Evolutionary conservation across 30 jellyfish, hydroid and myxozoan species (phyloP).

Genomic region (Cassiopea xamachana): DNA sequence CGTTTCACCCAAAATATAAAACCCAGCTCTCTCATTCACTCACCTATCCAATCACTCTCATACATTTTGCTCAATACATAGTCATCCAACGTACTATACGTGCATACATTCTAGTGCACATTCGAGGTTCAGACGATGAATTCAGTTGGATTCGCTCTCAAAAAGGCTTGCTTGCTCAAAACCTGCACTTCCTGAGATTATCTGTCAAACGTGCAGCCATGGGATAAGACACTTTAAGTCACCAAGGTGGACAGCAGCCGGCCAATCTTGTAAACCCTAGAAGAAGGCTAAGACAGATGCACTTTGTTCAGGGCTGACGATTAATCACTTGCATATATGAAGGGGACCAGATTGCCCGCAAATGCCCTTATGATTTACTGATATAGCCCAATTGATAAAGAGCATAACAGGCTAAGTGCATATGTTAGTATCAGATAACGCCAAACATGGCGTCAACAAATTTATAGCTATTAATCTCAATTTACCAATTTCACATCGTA

Average conservation of each 20-base stretch:
- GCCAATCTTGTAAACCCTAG: conserved; percentile 19
- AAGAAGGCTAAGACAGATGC: conserved; percentile 26
- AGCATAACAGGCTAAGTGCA: not conserved
- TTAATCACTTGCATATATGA: not conserved
- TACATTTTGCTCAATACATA: too few species aligned
- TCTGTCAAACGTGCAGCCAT: not conserved
- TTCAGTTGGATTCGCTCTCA: not conserved
- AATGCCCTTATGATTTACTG: not conserved
- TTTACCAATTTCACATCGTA: not conserved
- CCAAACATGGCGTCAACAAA: not conserved
- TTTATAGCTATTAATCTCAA: not conserved
- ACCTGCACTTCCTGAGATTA: not conserved
- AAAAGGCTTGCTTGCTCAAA: not conserved
- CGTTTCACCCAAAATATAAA: too few species aligned
- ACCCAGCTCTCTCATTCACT: too few species aligned
- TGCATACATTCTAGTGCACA: too few species aligned
- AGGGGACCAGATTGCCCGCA: conserved; percentile 17
- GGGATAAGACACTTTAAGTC: conserved; percentile 21
- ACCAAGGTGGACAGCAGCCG: conserved; percentile 46
- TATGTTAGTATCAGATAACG: not conserved
- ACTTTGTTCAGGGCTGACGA: not conserved
- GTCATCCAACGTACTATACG: too few species aligned
- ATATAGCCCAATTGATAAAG: not conserved
- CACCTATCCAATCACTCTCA: too few species aligned
- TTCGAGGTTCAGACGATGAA: too few species aligned